phyloP scores from a whole-genome alignment of 2,797 vertebrate species.

The Brachyrhaphis roseni region DNA sequence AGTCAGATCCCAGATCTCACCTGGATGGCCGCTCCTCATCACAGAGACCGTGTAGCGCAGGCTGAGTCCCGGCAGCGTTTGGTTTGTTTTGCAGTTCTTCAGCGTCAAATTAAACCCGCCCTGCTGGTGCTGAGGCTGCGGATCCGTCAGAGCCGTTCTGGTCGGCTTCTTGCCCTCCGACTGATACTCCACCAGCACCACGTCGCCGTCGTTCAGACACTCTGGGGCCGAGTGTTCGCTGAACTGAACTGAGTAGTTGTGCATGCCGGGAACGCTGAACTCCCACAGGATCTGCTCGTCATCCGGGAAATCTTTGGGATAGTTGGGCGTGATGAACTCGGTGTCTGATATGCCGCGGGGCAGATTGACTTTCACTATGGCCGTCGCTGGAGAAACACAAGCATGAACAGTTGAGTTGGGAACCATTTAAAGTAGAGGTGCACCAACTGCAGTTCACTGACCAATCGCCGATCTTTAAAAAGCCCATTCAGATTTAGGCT shows the following conservation, averaged over 20 bases:
- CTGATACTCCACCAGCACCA: constrained; percentile 83
- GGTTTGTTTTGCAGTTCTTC: constrained; percentile 74
- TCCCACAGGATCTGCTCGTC: constrained; percentile 86
- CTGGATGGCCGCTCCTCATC: constrained; percentile 77
- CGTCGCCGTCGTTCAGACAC: constrained; percentile 78
- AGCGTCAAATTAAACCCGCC: constrained; percentile 79
- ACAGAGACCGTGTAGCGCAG: constrained; percentile 74
- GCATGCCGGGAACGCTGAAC: constrained; percentile 82
- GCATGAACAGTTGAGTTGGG: not conserved
- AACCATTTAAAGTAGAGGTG: not conserved
- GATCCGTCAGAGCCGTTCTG: constrained; percentile 50
- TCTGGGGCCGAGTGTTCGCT: constrained; percentile 78
- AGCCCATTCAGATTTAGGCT: too few species aligned
- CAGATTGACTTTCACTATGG: constrained; percentile 84
- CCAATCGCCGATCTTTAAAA: too few species aligned
- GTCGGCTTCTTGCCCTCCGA: constrained; percentile 43
- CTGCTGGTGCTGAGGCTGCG: constrained; percentile 71
- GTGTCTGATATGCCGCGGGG: constrained; percentile 78
- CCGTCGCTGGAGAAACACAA: constrained; percentile 70
- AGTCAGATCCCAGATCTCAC: constrained; percentile 49
- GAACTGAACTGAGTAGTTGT: constrained; percentile 87
- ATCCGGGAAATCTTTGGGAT: constrained; percentile 82
- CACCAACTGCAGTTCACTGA: too few species aligned
- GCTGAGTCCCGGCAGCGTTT: constrained; percentile 47
- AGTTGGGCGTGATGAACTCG: constrained; percentile 85